Conservation (phyloP, 1,140 invertebrate species). For the Trichomalopsis sarcophagae region DNA sequence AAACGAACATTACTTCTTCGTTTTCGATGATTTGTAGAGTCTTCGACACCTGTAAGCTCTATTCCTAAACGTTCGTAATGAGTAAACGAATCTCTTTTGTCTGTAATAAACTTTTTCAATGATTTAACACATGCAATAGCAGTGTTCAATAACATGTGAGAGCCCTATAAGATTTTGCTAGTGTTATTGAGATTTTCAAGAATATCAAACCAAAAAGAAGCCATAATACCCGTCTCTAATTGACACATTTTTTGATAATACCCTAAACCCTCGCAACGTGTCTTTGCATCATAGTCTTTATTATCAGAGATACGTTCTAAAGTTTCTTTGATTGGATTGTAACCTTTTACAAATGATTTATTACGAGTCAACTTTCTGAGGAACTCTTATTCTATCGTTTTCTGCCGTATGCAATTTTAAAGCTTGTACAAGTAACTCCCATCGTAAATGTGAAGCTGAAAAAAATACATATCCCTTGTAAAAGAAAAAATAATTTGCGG, state of each 20-base stretch:
- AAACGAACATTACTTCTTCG: background rate
- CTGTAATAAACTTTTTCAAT: background rate
- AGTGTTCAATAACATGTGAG: background rate
- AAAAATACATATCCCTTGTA: background rate
- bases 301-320: background rate
- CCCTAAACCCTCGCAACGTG: slow-evolving; percentile 2
- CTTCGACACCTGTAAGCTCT: background rate
- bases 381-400: background rate
- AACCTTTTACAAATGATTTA: background rate
- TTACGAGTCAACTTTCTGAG: background rate
- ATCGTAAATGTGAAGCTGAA: no score
- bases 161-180: background rate
- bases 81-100: background rate
- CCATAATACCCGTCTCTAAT: slow-evolving; percentile 30
- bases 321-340: background rate
- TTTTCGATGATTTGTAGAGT: background rate
- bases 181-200: slow-evolving; percentile 11
- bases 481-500: background rate
- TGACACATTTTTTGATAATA: slow-evolving; percentile 3
- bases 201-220: slow-evolving; percentile 29
- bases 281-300: background rate
- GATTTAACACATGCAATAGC: background rate
- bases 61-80: background rate
- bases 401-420: background rate
- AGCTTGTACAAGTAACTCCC: background rate